A percentile compares a stretch with the other conserved stretches of the same genome.
Conservation (phyloP, 1,140 invertebrate genomes). For the Drosophila funebris region DNA sequence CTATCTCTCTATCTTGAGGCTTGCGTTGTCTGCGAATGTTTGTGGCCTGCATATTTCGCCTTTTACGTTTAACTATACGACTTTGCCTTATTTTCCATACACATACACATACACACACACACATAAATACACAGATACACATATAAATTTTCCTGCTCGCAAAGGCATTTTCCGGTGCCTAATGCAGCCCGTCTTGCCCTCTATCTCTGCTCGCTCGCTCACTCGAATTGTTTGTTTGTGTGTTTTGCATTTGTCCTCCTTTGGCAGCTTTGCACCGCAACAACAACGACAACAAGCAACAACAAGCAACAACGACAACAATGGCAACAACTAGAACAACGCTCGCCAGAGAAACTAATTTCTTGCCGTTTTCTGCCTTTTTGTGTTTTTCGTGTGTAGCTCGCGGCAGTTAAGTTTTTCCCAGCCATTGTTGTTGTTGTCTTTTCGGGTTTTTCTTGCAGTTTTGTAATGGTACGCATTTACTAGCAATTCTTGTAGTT, state of each 20-base stretch:
- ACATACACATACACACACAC: conserved; percentile 6
- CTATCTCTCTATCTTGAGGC: conserved; percentile 11
- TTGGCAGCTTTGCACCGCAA: conserved; percentile 44
- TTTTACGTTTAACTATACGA: conserved; percentile 53
- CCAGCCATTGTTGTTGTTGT: conserved; percentile 25
- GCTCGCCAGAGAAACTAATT: conserved; percentile 67
- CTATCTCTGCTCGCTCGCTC: neutral
- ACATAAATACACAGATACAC: neutral
- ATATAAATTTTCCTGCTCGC: conserved; percentile 14
- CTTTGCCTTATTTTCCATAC: conserved; percentile 53
- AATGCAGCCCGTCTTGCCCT: conserved; percentile 23
- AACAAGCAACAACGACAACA: conserved; percentile 23
- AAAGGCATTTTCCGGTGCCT: conserved; percentile 51
- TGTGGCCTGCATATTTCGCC: conserved; percentile 72
- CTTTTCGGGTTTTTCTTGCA: conserved; percentile 32
- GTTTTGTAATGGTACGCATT: conserved; percentile 36
- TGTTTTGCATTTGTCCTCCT: conserved; percentile 41
- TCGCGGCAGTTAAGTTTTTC: conserved; percentile 73
- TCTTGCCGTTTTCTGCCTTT: conserved; percentile 60
- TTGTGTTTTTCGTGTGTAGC: conserved; percentile 52
- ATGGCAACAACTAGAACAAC: conserved; percentile 22
- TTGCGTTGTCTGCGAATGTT: conserved; percentile 63
- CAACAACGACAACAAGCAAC: conserved; percentile 22
- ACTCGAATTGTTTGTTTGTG: conserved; percentile 10
- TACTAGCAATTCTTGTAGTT: conserved; percentile 18